Conservation (phyloP, 2,888 invertebrate genomes). For the Amphipyra tragopoginis region DNA sequence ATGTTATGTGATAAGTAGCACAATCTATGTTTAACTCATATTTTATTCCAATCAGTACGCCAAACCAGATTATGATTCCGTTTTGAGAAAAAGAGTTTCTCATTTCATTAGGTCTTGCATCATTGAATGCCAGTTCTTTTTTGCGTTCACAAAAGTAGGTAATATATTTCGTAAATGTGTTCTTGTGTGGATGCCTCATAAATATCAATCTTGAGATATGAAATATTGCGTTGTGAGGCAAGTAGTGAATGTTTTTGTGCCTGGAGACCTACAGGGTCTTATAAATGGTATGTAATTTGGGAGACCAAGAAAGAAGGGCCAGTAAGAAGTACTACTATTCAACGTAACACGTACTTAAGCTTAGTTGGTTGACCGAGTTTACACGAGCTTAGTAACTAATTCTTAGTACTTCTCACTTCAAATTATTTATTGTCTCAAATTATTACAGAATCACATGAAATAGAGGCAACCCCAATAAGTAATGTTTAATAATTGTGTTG, state of each 20-base stretch:
- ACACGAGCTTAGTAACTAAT: too few relatives aligned
- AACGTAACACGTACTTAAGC: background rate
- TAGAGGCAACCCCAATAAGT: too few relatives aligned
- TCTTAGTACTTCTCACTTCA: too few relatives aligned
- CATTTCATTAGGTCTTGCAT: background rate
- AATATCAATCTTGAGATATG: conserved; percentile 40
- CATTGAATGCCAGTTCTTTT: conserved; percentile 5
- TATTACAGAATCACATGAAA: too few relatives aligned
- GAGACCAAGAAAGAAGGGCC: conserved; percentile 14
- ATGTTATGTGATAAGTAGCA: too few relatives aligned
- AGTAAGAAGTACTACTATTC: background rate
- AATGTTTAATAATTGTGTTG: too few relatives aligned
- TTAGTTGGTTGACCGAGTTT: too few relatives aligned
- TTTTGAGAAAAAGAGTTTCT: background rate
- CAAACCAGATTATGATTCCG: too few relatives aligned
- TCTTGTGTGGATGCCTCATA: conserved; percentile 29
- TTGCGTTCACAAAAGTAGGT: conserved; percentile 5
- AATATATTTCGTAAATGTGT: conserved; percentile 32
- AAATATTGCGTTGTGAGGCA: conserved; percentile 28
- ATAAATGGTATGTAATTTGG: conserved; percentile 32
- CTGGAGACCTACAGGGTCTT: background rate
- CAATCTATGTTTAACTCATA: too few relatives aligned
- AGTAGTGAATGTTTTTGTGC: conserved; percentile 24
- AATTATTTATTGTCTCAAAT: too few relatives aligned
- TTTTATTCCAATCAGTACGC: too few relatives aligned